Conservation (phyloP, 64 coral and sea anemone genomes). For the Actinia tenebrosa region DNA sequence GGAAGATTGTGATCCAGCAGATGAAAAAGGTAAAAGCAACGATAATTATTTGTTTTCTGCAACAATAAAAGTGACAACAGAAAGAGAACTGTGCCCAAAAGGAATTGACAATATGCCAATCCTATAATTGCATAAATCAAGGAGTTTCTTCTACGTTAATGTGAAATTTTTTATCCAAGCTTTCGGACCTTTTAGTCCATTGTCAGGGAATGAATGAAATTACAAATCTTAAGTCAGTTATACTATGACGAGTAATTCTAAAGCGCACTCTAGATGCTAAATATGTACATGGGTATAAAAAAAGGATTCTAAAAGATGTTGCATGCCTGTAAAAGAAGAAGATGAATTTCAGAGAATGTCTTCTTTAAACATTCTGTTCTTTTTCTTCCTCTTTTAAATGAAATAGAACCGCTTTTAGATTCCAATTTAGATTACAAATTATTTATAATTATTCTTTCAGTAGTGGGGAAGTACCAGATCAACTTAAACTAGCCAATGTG, state of each 20-base stretch:
- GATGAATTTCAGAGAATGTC: background rate
- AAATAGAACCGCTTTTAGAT: too few species aligned
- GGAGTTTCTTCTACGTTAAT: background rate
- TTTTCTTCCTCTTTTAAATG: background rate
- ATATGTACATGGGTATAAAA: too few species aligned
- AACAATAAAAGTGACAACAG: background rate
- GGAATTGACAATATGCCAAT: background rate
- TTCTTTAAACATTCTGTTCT: background rate
- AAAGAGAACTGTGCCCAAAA: background rate
- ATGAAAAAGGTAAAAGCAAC: background rate
- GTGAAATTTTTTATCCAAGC: too few species aligned
- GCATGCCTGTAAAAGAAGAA: background rate
- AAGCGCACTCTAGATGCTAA: too few species aligned
- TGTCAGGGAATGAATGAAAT: too few species aligned
- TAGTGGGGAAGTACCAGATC: background rate
- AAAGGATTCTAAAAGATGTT: background rate
- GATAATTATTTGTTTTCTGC: constrained; percentile 9
- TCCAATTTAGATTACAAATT: too few species aligned
- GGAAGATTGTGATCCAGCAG: constrained; percentile 3
- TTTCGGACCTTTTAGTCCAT: too few species aligned
- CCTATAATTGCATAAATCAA: constrained; percentile 2
- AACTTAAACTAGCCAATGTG: background rate
- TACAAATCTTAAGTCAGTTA: too few species aligned
- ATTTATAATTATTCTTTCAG: background rate
- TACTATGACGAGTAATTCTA: too few species aligned